Base-by-base conservation (phyloP, 2,113 vertebrate species). In the Rhea americana region DNA sequence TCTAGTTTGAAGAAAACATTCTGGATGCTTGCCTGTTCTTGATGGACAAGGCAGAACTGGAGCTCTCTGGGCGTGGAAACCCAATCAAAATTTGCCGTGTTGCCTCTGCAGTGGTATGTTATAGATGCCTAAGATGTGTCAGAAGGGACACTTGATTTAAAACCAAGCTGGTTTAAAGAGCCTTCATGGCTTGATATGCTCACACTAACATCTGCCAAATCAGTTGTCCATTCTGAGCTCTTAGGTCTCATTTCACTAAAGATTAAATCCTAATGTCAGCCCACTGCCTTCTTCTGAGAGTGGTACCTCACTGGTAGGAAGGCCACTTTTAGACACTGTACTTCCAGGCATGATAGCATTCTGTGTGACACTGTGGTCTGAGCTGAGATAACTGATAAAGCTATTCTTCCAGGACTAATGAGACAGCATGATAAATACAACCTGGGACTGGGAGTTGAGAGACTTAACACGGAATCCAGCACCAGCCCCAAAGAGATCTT, bases 101-200 rank as follows among this genome's bases (percentile, higher is more conserved):
- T 89, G 99, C 98, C 9, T 99, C 99, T 47, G 99, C 99, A 63
- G 98, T 99, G 98, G 99, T 99, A 96, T 97, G 98, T 79, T 53
- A 56, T 45, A 11, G 61, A 56, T 67, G 25, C 18, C 10, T 62
- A 20, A 43, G 18, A 48, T 15, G 18, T 63, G 21, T 63, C 28
- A 73, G 32, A 66, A 51, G 18, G 9, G 13, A 76, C 32, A 41
- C 5, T 0, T 62, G 65, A 77, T 72, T 90, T 51, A 75, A 75
- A 91, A 20, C 17, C 8, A 20, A 16, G 18, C 30, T 70, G 30
- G 53, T 63, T 87, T 71, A 77, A 37, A 43, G 43, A 30, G 17
- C 37, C 55, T 15, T 80, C 6, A 1, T 68, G 43, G 32, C 48
- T 19, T 5, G 0, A 5, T 43, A 7, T 53, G 28, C 53, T 91